phyloP scores from a whole-genome alignment of 2,113 vertebrate species.

The Calyptomena viridis region DNA sequence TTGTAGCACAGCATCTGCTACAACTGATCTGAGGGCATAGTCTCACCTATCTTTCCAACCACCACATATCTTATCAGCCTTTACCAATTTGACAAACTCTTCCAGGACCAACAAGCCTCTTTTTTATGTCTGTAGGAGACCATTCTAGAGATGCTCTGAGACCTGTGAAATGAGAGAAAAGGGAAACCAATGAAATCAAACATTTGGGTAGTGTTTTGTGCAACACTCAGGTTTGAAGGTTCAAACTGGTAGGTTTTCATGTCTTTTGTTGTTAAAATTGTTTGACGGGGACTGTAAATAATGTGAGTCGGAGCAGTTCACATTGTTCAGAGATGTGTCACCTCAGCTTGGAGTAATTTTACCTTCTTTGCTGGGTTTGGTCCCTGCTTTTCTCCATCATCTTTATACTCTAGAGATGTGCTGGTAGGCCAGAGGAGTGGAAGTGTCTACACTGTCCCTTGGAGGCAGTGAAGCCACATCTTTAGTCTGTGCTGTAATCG shows the following conservation, averaged over 20 bases:
- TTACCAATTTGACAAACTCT: background rate
- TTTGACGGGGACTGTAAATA: background rate
- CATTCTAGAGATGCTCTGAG: background rate
- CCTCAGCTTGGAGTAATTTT: background rate
- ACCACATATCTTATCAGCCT: background rate
- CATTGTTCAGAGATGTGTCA: background rate
- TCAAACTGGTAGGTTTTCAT: background rate
- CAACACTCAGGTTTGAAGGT: background rate
- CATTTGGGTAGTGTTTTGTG: background rate
- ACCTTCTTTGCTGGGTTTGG: background rate
- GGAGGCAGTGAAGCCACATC: background rate
- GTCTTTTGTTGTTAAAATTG: background rate
- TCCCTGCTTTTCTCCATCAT: background rate
- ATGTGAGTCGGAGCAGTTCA: fast-evolving
- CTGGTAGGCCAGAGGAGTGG: background rate
- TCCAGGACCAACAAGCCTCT: background rate
- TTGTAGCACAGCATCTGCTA: background rate
- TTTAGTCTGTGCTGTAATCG: background rate
- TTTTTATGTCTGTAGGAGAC: background rate
- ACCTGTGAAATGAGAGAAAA: background rate
- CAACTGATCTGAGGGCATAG: background rate
- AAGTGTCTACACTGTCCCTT: fast-evolving
- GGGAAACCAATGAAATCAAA: background rate
- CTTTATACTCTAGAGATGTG: fast-evolving
- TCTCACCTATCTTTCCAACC: background rate